Evolutionary conservation across 2,888 invertebrate species (phyloP).

Genomic region (Thalpophila matura): DNA sequence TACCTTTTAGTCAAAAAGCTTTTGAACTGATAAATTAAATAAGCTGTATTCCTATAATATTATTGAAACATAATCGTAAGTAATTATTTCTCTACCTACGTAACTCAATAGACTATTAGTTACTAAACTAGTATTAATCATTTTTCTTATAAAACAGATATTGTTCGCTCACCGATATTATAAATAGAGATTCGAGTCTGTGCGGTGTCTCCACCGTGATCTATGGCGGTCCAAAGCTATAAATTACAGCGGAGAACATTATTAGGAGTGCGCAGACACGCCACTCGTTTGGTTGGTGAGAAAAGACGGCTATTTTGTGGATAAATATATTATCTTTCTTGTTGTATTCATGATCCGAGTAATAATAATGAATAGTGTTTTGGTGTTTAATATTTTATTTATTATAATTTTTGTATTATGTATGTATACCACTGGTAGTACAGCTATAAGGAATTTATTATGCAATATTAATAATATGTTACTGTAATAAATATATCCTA

Average conservation of each 20-base stretch:
- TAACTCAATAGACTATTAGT: no score
- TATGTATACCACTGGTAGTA: no score
- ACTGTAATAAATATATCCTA: no score
- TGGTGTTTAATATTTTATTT: no score
- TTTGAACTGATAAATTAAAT: no score
- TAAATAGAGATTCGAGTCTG: slow-evolving; percentile 52
- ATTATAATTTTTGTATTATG: no score
- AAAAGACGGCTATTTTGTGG: slow-evolving; percentile 27
- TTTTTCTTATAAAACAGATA: slow-evolving; percentile 21
- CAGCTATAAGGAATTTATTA: no score
- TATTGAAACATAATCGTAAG: no score
- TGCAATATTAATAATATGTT: no score
- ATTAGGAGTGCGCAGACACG: slow-evolving; percentile 56
- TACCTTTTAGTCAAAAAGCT: no score
- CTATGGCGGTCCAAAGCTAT: slow-evolving; percentile 51
- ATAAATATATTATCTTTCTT: slow-evolving; percentile 31
- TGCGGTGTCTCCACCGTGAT: slow-evolving; percentile 58
- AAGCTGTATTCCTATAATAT: no score
- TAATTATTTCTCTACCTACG: no score
- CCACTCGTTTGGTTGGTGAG: slow-evolving; percentile 25
- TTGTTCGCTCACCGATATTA: slow-evolving; percentile 41
- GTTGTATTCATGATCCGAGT: slow-evolving; percentile 20
- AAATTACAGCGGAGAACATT: slow-evolving; percentile 58
- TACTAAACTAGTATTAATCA: slow-evolving; percentile 25
- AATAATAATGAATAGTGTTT: background rate